A percentile compares a stretch with the other conserved stretches of the same genome.
phyloP scores from a whole-genome alignment of 2,797 vertebrate genomes.

The Danio albolineatus region DNA sequence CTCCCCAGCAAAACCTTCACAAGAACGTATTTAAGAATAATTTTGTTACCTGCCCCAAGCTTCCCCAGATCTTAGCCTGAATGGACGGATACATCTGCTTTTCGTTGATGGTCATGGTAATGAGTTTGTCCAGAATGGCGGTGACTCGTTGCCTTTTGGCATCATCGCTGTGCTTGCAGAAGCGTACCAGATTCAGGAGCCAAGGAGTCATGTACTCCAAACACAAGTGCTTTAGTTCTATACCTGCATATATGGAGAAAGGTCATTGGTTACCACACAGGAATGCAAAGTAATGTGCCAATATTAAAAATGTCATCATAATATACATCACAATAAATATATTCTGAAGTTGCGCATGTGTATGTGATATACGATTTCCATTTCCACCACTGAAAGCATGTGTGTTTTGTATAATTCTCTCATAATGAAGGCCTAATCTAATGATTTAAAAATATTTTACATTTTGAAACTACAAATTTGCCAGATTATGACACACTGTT shows the following conservation, averaged over 20 bases:
- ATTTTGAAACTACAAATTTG: too few species aligned
- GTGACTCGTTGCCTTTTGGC: constrained; percentile 95
- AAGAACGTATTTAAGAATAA: neutral
- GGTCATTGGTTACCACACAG: neutral
- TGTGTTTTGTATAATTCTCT: too few species aligned
- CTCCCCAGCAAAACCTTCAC: neutral
- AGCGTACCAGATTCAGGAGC: constrained; percentile 94
- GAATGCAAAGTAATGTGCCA: too few species aligned
- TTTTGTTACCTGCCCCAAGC: constrained; percentile 89
- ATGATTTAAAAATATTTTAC: too few species aligned
- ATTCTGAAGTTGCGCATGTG: too few species aligned
- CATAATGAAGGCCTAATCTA: too few species aligned
- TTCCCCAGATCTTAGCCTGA: constrained; percentile 98
- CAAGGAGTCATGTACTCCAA: constrained; percentile 99
- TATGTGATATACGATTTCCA: too few species aligned
- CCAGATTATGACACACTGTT: too few species aligned
- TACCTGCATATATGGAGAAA: constrained; percentile 77
- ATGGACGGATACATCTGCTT: constrained; percentile 99
- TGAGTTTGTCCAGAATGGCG: constrained; percentile 95
- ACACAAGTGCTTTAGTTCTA: constrained; percentile 96
- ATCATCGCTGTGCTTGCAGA: constrained; percentile 97
- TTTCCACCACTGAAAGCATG: too few species aligned
- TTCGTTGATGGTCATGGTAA: constrained; percentile 98
- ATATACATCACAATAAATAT: too few species aligned
- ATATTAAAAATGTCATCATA: too few species aligned